These are phyloP conservation scores for Neomorphus geoffroyi DNA, from an alignment of 2,797 vertebrate genomes.

Conservation along the genomic window DNA sequence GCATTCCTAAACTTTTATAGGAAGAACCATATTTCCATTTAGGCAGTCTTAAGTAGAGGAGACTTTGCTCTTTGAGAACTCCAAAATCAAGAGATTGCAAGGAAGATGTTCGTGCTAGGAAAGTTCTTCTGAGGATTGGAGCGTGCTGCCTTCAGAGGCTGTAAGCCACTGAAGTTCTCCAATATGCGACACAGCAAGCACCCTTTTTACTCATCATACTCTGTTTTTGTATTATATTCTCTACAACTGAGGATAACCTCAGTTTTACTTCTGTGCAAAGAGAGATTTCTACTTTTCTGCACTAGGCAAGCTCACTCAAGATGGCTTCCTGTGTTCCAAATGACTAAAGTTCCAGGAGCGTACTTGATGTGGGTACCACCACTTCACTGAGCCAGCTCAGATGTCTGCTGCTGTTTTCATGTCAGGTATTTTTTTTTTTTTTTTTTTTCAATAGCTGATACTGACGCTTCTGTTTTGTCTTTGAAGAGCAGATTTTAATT, in stretches of 20 bases:
- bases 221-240: not conserved
- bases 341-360: not conserved
- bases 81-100: not conserved
- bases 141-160: not conserved
- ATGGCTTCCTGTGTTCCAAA: not conserved
- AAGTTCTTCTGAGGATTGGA: not conserved
- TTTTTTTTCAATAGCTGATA: not conserved
- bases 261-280: not conserved
- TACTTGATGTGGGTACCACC: not conserved
- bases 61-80: not conserved
- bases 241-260: not conserved
- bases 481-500: not conserved
- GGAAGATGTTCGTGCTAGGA: not conserved
- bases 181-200: not conserved
- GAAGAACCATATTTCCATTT: not conserved
- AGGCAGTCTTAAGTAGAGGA: not conserved
- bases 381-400: not conserved
- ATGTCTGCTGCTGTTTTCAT: not conserved
- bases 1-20: not conserved
- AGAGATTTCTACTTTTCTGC: not conserved
- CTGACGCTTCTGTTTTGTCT: not conserved
- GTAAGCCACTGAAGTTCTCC: not conserved
- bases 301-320: not conserved
- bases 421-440: not conserved
- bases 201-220: accelerated